Percentiles rank a stretch among this genome's conserved stretches.
Evolutionary conservation across 1,140 invertebrate genomes (phyloP).

Genomic region (Geopemphigus sp.): DNA sequence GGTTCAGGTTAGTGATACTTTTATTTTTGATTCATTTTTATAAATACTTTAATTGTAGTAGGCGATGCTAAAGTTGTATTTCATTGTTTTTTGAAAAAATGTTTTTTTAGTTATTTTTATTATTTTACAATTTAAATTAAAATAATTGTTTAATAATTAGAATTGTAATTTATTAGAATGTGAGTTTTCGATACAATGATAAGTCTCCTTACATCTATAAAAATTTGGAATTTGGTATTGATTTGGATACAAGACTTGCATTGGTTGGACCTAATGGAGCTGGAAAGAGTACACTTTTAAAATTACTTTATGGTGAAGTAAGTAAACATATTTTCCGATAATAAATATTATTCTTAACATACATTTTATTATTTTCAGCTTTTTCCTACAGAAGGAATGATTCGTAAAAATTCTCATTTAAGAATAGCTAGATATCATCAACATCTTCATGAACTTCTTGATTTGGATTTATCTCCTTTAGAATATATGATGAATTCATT

Average conservation of each 20-base stretch:
- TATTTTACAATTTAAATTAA: no score
- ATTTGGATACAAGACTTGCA: conserved; percentile 94
- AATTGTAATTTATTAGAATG: conserved; percentile 66
- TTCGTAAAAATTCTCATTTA: conserved; percentile 95
- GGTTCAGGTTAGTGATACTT: conserved; percentile 67
- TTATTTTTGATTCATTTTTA: neutral
- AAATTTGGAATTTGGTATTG: conserved; percentile 97
- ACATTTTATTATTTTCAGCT: conserved; percentile 61
- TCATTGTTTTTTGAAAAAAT: no score
- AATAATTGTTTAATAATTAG: neutral
- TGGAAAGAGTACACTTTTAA: conserved; percentile 96
- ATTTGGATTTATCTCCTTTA: conserved; percentile 89
- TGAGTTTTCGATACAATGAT: conserved; percentile 92
- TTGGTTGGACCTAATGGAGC: conserved; percentile 98
- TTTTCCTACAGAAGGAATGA: conserved; percentile 92
- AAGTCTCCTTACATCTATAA: conserved; percentile 90
- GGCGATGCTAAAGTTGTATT: no score
- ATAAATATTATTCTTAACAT: conserved; percentile 9
- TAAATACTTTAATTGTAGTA: no score
- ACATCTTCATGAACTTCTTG: conserved; percentile 94
- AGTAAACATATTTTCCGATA: conserved; percentile 55
- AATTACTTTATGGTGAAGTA: conserved; percentile 91
- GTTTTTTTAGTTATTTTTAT: no score
- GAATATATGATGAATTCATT: conserved; percentile 99
- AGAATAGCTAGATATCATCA: conserved; percentile 98